Base-by-base conservation (phyloP, 2,113 vertebrate species). In the Cettia cetti region DNA sequence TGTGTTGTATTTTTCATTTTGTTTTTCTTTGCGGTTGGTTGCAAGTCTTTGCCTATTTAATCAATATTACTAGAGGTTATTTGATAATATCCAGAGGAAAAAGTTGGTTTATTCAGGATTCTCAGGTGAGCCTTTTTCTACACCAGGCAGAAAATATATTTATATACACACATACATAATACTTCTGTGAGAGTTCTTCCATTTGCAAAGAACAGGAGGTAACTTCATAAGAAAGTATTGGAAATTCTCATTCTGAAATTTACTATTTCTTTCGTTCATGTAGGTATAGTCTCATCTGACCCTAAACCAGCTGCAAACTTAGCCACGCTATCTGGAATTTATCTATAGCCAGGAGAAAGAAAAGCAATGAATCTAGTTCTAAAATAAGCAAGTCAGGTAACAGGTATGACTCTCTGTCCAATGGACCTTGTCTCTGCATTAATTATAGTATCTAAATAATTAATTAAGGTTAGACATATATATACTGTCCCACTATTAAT, bases 61-160 rank as follows among this genome's bases (percentile, higher is more conserved):
- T 44, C 50, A 91, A 23, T 60, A 23, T 40, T 81, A 15, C 33
- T 65, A 37, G 35, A 74, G 26, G 45, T 74, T 95, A 45, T 66
- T 94, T 90, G 26, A 92, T 84, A 82, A 91, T 30, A 95, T 71
- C 54, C 42, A 94, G 52, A 89, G 24, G 56, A 42, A 91, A 75
- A 91, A 2, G 9, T 30, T 94, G 40, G 16, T 42, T 57, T 71
- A 13, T 52, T 80, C 78, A 81, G 64, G 65, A 42, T 21, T 89
- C 53, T 93, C 50, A 57, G 35, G 18, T 40, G 18, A 90, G 6
- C 10, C 13, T 86, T 78, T 23, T 30, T 56, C 39, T 68, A 45
- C 21, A 64, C 0, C 0, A 68, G 6, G 8, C 7, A 50, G n/a
- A 39, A 89, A 71, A 86, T 52, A 26, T 9, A 49, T 57, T 47